phyloP scores from a whole-genome alignment of 2,888 invertebrate genomes.

The Calliopum simillimum region DNA sequence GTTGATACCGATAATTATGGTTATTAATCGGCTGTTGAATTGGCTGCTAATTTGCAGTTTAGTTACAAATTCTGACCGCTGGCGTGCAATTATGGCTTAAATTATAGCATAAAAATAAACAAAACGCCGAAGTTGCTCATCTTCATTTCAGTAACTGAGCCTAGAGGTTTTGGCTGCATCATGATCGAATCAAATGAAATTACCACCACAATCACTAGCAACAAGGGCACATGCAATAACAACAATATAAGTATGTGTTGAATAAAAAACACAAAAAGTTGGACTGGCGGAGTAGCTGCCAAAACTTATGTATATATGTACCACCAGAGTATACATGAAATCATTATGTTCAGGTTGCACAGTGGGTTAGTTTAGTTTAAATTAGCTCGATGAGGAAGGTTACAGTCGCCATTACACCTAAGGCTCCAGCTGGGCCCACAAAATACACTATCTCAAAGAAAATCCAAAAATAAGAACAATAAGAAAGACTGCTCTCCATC shows the following conservation, averaged over 20 bases:
- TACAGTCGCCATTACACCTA: too few relatives aligned
- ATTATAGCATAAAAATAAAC: conserved; percentile 69
- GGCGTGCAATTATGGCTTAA: conserved; percentile 71
- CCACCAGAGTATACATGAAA: too few relatives aligned
- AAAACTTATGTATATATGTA: too few relatives aligned
- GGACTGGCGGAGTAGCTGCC: too few relatives aligned
- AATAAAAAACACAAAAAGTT: too few relatives aligned
- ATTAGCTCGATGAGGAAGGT: too few relatives aligned
- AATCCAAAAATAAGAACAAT: too few relatives aligned
- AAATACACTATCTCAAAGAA: too few relatives aligned
- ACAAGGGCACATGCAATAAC: conserved; percentile 23
- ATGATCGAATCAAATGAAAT: neutral
- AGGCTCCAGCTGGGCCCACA: too few relatives aligned
- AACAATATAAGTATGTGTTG: neutral
- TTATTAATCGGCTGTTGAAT: conserved; percentile 72
- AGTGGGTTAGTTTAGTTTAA: too few relatives aligned
- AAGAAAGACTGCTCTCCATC: too few relatives aligned
- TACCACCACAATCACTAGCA: conserved; percentile 10
- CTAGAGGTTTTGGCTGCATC: conserved; percentile 11
- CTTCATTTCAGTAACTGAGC: conserved; percentile 25
- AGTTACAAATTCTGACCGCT: conserved; percentile 74
- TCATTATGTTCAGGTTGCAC: too few relatives aligned
- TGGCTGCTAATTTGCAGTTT: conserved; percentile 75
- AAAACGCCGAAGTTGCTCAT: conserved; percentile 60
- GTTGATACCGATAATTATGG: conserved; percentile 67